Percentiles rank a stretch among this genome's conserved stretches.
phyloP scores from a whole-genome alignment of 2,113 vertebrate species.

The Passerina amoena region DNA sequence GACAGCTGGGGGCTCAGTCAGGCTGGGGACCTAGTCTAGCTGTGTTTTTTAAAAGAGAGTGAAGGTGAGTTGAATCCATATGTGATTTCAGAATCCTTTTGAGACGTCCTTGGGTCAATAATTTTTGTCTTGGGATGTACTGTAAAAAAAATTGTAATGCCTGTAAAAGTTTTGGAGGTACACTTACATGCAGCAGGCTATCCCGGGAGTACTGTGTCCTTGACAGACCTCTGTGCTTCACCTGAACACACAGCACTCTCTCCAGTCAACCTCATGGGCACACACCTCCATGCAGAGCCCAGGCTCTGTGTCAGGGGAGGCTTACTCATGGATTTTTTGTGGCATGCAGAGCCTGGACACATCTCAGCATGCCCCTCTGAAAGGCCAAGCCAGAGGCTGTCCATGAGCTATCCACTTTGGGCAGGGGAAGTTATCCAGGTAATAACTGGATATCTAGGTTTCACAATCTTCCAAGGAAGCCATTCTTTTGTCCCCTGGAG shows the following conservation, averaged over 20 bases:
- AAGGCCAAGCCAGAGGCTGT: not conserved
- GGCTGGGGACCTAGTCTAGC: not conserved
- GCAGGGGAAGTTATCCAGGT: not conserved
- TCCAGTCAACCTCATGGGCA: fast-evolving
- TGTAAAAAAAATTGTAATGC: not conserved
- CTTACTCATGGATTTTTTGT: not conserved
- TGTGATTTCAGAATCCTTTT: not conserved
- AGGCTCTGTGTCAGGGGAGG: not conserved
- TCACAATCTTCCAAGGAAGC: not conserved
- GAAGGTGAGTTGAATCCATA: not conserved
- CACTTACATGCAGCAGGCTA: not conserved
- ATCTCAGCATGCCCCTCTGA: not conserved
- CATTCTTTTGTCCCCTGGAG: not conserved
- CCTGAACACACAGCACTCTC: fast-evolving
- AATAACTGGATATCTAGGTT: not conserved
- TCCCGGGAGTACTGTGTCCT: not conserved
- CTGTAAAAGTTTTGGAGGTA: not conserved
- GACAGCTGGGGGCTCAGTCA: not conserved
- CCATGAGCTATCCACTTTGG: not conserved
- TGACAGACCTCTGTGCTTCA: not conserved
- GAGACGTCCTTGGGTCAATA: not conserved
- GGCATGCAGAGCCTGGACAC: not conserved
- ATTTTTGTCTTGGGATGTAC: not conserved
- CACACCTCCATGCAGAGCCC: fast-evolving
- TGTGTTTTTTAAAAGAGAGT: not conserved